Evolutionary conservation across 2,888 invertebrate genomes (phyloP), one percentile per base, ranked within the genome.

Genomic region (Epistrophella euchroma): DNA sequence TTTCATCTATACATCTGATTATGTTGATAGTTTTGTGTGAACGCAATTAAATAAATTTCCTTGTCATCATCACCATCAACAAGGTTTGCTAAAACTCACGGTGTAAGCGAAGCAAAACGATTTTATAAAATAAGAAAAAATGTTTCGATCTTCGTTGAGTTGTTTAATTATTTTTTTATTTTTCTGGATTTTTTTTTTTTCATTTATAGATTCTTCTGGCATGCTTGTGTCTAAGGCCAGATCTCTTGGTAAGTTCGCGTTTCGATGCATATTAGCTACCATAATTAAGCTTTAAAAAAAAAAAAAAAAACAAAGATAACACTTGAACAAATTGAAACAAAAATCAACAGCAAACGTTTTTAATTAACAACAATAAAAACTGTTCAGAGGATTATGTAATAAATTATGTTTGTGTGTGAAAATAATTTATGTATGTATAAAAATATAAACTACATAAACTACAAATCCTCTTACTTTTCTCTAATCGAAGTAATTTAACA

Each of bases 151-250:
- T 71, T 73, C 76, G 76, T 72, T 76, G 28, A 80, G 74, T 84
- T 66, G n/a, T 80, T 72, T 85, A 73, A 77, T 88, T 80, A 88
- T 88, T 88, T 88, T 88, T 88, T 91, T 89, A 90, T 89, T 91
- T 91, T 90, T 90, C 88, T 89, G 90, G 92, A 92, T 93, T 92
- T 91, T 92, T 92, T 93, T 93, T 92, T 94, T 94, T 91, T 93
- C 93, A 94, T 94, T 95, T 95, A 93, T 95, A 95, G 95, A 95
- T 95, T 93, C 94, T 95, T 94, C 94, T 95, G 94, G 95, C 95
- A 94, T 95, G 95, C 94, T 94, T 95, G 94, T 95, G 94, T 95
- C 94, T 95, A 94, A 95, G 95, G 95, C 95, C 95, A 95, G 95
- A 95, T 94, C 94, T 95, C 93, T 94, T 95, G 95, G 95, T 95